Evolutionary conservation across 2,888 invertebrate species (phyloP).

Genomic region (Listrodromus nycthemerus): DNA sequence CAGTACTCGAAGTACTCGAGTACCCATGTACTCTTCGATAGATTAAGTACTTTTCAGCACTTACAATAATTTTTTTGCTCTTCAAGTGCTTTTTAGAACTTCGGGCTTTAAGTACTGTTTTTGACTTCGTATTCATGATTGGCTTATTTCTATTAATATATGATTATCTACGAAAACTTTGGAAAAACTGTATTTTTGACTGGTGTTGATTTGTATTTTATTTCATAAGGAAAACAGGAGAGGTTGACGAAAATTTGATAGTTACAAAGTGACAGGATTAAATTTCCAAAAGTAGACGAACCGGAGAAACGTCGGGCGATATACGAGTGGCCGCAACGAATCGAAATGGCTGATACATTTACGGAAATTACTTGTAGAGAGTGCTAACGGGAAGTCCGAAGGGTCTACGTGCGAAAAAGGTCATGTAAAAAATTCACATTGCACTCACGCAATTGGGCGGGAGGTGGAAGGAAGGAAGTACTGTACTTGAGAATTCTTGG

Average conservation of each 20-base stretch:
- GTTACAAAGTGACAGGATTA: not conserved
- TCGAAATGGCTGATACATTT: not conserved
- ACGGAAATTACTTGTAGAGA: constrained; percentile 9
- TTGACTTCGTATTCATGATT: too few relatives aligned
- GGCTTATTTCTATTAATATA: too few relatives aligned
- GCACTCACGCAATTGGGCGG: constrained; percentile 49
- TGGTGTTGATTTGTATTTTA: too few relatives aligned
- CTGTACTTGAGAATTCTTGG: constrained; percentile 51
- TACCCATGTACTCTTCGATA: not conserved
- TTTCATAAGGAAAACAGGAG: too few relatives aligned
- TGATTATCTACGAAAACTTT: too few relatives aligned
- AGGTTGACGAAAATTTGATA: too few relatives aligned
- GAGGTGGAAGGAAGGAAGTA: not conserved
- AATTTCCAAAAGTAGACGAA: not conserved
- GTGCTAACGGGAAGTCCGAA: constrained; percentile 26
- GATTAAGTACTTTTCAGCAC: too few relatives aligned
- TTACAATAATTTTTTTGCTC: too few relatives aligned
- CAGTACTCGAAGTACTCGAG: too few relatives aligned
- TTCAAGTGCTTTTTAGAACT: too few relatives aligned
- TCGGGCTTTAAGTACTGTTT: too few relatives aligned
- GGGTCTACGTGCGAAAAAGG: constrained; percentile 15
- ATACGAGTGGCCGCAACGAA: not conserved
- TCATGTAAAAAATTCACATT: constrained; percentile 39
- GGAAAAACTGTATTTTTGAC: too few relatives aligned
- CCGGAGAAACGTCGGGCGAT: not conserved